phyloP scores from a whole-genome alignment of 2,888 invertebrate species.

The Ormyrus rosae region DNA sequence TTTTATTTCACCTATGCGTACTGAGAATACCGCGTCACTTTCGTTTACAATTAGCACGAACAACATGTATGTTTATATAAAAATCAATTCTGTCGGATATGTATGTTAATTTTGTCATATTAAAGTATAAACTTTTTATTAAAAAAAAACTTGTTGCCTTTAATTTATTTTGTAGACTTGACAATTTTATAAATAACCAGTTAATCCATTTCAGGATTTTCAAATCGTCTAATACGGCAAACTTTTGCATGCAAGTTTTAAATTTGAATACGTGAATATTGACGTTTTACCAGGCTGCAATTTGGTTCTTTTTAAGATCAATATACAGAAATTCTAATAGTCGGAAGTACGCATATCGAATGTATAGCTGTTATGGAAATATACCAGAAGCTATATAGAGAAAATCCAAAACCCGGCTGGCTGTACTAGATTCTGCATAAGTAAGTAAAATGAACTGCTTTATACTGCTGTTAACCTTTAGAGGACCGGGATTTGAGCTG shows the following conservation, averaged over 20 bases:
- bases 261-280: neutral
- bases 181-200: no score
- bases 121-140: constrained; percentile 36
- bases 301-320: constrained; percentile 25
- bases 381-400: neutral
- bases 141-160: neutral
- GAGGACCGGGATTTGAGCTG: no score
- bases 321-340: constrained; percentile 20
- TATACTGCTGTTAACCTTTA: no score
- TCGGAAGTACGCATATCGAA: constrained; percentile 30
- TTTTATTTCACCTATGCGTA: constrained; percentile 26
- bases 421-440: neutral
- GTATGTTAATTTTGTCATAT: constrained; percentile 43
- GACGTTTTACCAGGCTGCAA: neutral
- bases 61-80: constrained; percentile 43
- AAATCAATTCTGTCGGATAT: constrained; percentile 40
- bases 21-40: constrained; percentile 38
- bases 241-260: no score
- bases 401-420: neutral
- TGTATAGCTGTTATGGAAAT: neutral
- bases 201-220: no score
- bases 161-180: neutral
- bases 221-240: no score
- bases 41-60: constrained; percentile 33
- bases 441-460: neutral